These are phyloP conservation scores for Mormyrops boulengeri DNA, from an alignment of 2,797 vertebrate genomes.

Conservation along the genomic window DNA sequence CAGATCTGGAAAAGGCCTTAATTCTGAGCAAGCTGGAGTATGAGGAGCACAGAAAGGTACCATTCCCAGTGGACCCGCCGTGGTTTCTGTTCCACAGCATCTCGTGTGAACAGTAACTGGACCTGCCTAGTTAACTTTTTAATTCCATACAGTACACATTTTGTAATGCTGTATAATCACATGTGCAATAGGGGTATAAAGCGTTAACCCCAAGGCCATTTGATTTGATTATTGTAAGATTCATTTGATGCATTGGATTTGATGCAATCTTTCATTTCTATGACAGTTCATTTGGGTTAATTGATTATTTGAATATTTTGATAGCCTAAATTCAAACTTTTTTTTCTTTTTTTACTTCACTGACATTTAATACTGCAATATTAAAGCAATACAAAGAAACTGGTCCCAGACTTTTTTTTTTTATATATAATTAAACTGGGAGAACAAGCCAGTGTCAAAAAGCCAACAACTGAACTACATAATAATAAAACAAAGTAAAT, in stretches of 20 bases:
- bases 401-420: neutral
- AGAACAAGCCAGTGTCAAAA: neutral
- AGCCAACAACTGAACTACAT: neutral
- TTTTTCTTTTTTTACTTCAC: neutral
- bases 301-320: neutral
- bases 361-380: neutral
- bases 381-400: neutral
- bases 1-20: slow-evolving; percentile 88
- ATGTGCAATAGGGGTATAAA: neutral
- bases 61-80: neutral
- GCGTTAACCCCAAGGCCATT: neutral
- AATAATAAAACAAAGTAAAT: neutral
- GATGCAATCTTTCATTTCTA: neutral
- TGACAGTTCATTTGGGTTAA: neutral
- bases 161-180: neutral
- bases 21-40: slow-evolving; percentile 88
- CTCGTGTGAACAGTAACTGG: neutral
- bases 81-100: neutral
- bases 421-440: neutral
- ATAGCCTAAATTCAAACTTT: neutral
- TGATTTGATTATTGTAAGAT: neutral
- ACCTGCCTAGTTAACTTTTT: neutral
- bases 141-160: neutral
- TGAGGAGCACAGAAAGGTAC: slow-evolving; percentile 81
- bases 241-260: neutral